These are phyloP conservation scores for Centropus unirufus DNA, from an alignment of 2,113 vertebrate species.

Conservation along the genomic window DNA sequence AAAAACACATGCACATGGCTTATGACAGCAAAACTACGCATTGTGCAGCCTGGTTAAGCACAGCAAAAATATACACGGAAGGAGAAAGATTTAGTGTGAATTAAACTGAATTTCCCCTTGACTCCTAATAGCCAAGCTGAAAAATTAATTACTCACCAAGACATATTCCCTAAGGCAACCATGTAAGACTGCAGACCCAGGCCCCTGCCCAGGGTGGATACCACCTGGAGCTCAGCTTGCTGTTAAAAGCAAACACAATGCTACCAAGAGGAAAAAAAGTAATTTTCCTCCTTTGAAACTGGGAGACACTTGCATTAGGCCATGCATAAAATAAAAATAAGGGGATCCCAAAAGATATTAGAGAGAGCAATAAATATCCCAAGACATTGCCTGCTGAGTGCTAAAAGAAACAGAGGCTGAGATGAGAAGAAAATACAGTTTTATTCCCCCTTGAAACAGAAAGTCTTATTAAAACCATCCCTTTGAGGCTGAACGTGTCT, in stretches of 20 bases:
- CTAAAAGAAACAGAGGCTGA: not conserved
- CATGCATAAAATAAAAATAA: constrained; percentile 44
- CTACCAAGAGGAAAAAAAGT: not conserved
- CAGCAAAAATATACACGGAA: not conserved
- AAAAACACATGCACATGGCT: not conserved
- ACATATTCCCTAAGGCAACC: not conserved
- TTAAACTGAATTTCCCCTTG: constrained; percentile 7
- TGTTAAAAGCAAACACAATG: not conserved
- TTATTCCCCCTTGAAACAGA: not conserved
- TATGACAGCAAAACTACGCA: not conserved
- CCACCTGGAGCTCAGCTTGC: not conserved
- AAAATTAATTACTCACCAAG: constrained; percentile 32
- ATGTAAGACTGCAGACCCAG: not conserved
- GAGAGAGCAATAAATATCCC: not conserved
- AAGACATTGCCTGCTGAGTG: not conserved
- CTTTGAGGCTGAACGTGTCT: not conserved
- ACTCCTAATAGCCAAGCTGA: constrained; percentile 24
- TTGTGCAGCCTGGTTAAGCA: not conserved
- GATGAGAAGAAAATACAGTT: not conserved
- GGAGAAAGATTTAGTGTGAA: not conserved
- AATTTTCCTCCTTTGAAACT: not conserved
- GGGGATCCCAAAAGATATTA: constrained; percentile 18
- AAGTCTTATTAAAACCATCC: not conserved
- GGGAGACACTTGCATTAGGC: not conserved
- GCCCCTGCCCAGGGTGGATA: not conserved